Evolutionary conservation across 2,113 vertebrate genomes (phyloP), one percentile per base, ranked within the genome.

Genomic region (Aldabrachelys gigantea): DNA sequence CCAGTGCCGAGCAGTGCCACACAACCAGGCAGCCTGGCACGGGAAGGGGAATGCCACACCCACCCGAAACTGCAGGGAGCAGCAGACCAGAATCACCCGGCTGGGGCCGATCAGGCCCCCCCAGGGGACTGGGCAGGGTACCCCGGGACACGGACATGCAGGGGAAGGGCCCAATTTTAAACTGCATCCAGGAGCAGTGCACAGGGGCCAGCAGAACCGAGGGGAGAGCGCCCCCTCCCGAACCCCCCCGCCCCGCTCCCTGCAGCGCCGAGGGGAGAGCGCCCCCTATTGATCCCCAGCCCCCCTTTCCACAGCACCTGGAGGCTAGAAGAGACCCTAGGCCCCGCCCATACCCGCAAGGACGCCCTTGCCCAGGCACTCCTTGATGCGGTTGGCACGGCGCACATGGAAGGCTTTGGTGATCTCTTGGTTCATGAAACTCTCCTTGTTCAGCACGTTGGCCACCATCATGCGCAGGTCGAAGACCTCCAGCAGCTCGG

Each of bases 361-460:
- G 54, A 98, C 99, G 1, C 99, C 99, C 94, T 98, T 99, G 92
- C 92, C 98, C 93, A 99, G 98, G 94, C 98, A 98, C 98, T 99
- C 99, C 97, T 99, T 99, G 98, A 99, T 99, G 91, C 99, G 99
- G 97, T 99, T 99, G 97, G 99, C 99, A 5, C 99, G 98, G 57
- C 99, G 99, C 54, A 99, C 99, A 0, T 99, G 99, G 97, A 99
- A 99, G 89, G 99, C 99, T 97, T 99, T 99, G 95, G 99, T 99
- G 98, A 99, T 99, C 97, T 99, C 99, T 96, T 98, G 99, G 97
- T 99, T 99, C 99, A 99, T 99, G 98, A 99, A 99, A 97, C 99
- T 99, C 97, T 99, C 99, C 93, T 98, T 98, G 98, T 99, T 99
- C 91, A 99, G 98, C 47, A 99, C 98, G 7, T 99, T 99, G 89